These are phyloP conservation scores for Xenopus tropicalis DNA, from an alignment of 2,113 vertebrate genomes.

Conservation along the genomic window DNA sequence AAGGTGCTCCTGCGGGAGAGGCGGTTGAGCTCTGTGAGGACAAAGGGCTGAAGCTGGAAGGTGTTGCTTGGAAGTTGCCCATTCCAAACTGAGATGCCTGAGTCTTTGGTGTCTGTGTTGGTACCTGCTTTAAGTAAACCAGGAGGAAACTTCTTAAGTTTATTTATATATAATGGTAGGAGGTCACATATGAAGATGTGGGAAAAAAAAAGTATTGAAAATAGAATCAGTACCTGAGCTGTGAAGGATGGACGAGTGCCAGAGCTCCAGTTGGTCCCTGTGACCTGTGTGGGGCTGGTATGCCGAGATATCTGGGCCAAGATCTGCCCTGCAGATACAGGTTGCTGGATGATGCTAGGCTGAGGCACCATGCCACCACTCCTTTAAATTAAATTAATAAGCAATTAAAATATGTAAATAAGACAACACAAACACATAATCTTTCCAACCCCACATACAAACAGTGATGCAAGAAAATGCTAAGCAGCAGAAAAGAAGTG, in stretches of 20 bases:
- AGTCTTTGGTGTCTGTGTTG: constrained; percentile 59
- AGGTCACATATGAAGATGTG: neutral
- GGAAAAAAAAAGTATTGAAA: too few species aligned
- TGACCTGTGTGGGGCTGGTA: constrained; percentile 66
- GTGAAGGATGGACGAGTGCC: constrained; percentile 74
- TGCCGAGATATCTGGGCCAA: constrained; percentile 87
- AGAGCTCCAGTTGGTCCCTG: constrained; percentile 63
- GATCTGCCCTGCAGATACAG: constrained; percentile 77
- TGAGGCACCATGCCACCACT: constrained; percentile 67
- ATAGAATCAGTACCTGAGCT: constrained; percentile 69
- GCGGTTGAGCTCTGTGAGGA: constrained; percentile 49
- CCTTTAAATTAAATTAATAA: constrained; percentile 50
- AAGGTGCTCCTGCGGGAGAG: constrained; percentile 49
- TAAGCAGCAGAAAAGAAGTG: too few species aligned
- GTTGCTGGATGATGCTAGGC: constrained; percentile 63
- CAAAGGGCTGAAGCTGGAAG: constrained; percentile 64
- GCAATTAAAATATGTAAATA: neutral
- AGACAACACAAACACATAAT: too few species aligned
- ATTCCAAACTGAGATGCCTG: constrained; percentile 62
- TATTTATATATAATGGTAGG: neutral
- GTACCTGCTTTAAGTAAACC: constrained; percentile 50
- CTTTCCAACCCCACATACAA: too few species aligned
- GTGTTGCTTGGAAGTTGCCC: constrained; percentile 59
- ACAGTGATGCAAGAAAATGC: too few species aligned
- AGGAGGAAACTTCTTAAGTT: too few species aligned